Percentiles rank a stretch among this genome's conserved stretches.
phyloP scores from a whole-genome alignment of 1,140 invertebrate species.

The Eriosoma lanigerum region DNA sequence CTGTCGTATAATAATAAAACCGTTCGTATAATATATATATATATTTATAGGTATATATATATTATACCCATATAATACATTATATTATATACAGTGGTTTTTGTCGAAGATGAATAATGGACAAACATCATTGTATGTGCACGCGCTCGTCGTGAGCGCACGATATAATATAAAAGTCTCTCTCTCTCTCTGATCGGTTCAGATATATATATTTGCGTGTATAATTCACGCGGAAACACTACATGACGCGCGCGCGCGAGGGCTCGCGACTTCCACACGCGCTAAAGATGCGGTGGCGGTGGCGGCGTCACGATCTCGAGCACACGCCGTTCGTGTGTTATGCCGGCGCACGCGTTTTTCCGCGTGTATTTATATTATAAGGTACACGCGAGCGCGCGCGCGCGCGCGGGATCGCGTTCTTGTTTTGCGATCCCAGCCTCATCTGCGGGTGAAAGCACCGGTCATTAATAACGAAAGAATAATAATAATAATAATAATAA shows the following conservation, averaged over 20 bases:
- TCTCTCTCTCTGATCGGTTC: too few relatives aligned
- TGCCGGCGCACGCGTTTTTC: slow-evolving; percentile 37
- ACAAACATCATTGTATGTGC: not conserved
- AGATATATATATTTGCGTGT: not conserved
- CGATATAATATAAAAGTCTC: too few relatives aligned
- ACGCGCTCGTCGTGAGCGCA: not conserved
- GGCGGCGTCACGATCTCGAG: slow-evolving; percentile 41
- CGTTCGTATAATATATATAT: too few relatives aligned
- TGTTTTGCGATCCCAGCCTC: not conserved
- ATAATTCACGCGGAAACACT: slow-evolving; percentile 19
- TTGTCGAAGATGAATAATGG: not conserved
- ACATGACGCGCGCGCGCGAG: not conserved
- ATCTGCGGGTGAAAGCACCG: not conserved
- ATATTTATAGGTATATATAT: too few relatives aligned
- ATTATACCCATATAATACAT: too few relatives aligned
- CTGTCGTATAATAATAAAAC: too few relatives aligned
- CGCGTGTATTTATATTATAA: not conserved
- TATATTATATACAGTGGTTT: too few relatives aligned
- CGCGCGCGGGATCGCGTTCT: too few relatives aligned
- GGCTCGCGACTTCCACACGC: slow-evolving; percentile 24
- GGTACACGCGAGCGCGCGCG: not conserved
- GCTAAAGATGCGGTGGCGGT: not conserved
- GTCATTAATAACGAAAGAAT: slow-evolving; percentile 34
- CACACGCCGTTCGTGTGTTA: slow-evolving; percentile 40
- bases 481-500: slow-evolving; percentile 1